A percentile compares a stretch with the other conserved stretches of the same genome.
Evolutionary conservation across 2,797 vertebrate species (phyloP).

Genomic region (Epinephelus awoara): DNA sequence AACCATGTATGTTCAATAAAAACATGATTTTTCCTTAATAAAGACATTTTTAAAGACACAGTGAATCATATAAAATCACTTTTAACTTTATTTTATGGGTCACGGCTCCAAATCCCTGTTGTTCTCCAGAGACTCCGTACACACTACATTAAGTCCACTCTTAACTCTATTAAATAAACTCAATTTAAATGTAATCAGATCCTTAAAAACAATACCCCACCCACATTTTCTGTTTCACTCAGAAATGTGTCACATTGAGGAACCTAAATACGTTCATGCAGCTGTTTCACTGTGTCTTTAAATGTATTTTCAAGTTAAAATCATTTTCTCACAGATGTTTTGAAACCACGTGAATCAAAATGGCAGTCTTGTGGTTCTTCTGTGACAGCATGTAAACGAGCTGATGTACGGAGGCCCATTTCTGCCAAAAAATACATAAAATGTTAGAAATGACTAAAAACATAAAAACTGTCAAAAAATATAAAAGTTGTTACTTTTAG

Average conservation of each 20-base stretch:
- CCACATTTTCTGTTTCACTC: too few species aligned
- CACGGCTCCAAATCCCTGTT: too few species aligned
- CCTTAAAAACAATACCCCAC: too few species aligned
- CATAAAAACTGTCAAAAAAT: neutral
- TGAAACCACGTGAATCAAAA: conserved; percentile 13
- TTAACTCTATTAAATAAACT: too few species aligned
- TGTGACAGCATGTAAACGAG: too few species aligned
- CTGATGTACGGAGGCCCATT: neutral
- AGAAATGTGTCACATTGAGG: neutral
- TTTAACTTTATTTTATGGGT: neutral
- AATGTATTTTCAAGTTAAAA: neutral
- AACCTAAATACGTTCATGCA: neutral
- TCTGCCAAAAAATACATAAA: neutral
- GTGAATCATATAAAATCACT: neutral
- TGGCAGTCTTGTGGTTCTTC: conserved; percentile 8
- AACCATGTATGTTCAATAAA: neutral
- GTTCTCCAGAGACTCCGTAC: too few species aligned
- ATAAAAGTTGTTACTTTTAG: too few species aligned
- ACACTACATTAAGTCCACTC: too few species aligned
- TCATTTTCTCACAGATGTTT: neutral
- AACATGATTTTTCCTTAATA: neutral
- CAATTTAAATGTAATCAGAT: too few species aligned
- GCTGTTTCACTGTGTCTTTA: neutral
- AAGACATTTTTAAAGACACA: neutral
- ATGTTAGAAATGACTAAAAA: neutral